A percentile compares a stretch with the other conserved stretches of the same genome.
Evolutionary conservation across 2,888 invertebrate genomes (phyloP).

Genomic region (Troides oblongomaculatus): DNA sequence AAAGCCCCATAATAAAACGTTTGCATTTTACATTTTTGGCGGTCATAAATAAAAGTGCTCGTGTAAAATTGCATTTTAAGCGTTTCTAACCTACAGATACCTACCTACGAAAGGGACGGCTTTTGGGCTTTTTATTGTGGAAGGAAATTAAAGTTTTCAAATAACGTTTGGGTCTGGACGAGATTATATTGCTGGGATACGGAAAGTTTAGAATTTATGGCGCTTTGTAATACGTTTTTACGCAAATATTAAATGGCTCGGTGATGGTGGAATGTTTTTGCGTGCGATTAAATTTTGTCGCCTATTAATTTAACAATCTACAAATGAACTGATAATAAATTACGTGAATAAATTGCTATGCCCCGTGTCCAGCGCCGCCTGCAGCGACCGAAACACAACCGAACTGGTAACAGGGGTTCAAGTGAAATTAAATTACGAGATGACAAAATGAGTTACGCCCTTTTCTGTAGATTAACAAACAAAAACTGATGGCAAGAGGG

Average conservation of each 20-base stretch:
- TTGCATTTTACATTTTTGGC: conserved; percentile 77
- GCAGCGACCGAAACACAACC: conserved; percentile 43
- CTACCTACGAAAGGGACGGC: conserved; percentile 58
- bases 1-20: conserved; percentile 76
- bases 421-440: conserved; percentile 77
- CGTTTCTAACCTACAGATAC: conserved; percentile 68
- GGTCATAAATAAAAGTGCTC: conserved; percentile 73
- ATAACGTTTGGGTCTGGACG: conserved; percentile 52
- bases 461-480: conserved; percentile 80
- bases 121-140: conserved; percentile 46
- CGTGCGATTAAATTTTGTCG: conserved; percentile 36
- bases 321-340: conserved; percentile 61
- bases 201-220: conserved; percentile 56
- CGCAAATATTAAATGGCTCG: conserved; percentile 31
- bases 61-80: conserved; percentile 78
- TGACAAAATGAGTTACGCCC: conserved; percentile 80
- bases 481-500: conserved; percentile 78
- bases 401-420: conserved; percentile 60
- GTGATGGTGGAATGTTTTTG: conserved; percentile 27
- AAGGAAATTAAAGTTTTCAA: conserved; percentile 52
- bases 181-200: conserved; percentile 40
- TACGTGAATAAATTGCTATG: conserved; percentile 62
- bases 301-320: conserved; percentile 42
- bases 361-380: conserved; percentile 59
- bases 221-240: conserved; percentile 38